Evolutionary conservation across 2,797 vertebrate genomes (phyloP).

Genomic region (Poeciliopsis infans): DNA sequence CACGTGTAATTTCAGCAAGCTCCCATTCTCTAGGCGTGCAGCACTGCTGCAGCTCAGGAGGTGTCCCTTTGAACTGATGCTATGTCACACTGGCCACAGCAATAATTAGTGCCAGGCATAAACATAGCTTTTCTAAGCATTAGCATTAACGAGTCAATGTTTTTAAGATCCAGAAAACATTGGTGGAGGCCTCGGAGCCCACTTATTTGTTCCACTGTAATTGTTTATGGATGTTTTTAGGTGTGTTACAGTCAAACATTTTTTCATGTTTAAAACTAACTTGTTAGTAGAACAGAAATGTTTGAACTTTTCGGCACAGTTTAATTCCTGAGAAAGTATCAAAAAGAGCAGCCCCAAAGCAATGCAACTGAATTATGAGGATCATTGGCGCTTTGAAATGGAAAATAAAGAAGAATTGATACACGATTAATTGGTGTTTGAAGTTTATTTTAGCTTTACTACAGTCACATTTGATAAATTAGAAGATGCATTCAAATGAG

Average conservation of each 20-base stretch:
- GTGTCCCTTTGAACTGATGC: neutral
- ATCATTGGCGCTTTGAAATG: neutral
- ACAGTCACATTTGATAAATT: too few species aligned
- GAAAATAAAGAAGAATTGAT: neutral
- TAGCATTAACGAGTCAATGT: neutral
- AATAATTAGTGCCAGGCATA: neutral
- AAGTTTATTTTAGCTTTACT: neutral
- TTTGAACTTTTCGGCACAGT: neutral
- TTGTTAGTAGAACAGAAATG: neutral
- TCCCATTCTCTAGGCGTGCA: neutral
- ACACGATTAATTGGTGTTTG: neutral
- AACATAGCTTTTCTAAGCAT: neutral
- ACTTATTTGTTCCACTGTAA: neutral
- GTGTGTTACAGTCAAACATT: neutral
- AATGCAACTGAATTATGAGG: neutral
- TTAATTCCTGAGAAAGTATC: neutral
- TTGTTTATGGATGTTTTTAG: neutral
- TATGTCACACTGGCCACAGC: neutral
- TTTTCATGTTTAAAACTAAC: neutral
- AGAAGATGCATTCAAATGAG: too few species aligned
- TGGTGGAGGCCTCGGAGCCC: neutral
- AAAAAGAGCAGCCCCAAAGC: neutral
- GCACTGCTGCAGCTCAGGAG: neutral
- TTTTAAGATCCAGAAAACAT: neutral
- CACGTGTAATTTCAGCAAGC: slow-evolving; percentile 1